Base-by-base conservation (phyloP, 2,888 invertebrate genomes). In the Eurytoma adleriae region DNA sequence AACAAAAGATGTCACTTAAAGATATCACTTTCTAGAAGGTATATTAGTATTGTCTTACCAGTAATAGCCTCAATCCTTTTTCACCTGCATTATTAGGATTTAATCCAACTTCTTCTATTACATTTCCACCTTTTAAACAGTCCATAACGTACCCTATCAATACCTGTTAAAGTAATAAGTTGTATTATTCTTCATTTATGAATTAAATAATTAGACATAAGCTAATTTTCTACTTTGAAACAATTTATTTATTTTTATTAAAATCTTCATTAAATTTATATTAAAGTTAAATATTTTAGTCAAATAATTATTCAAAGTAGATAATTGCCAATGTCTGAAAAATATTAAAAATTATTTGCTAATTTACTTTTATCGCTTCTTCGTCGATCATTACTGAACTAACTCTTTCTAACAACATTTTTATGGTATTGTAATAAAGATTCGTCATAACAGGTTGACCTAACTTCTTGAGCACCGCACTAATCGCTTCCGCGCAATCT, bases 311-410 rank as follows among this genome's bases (percentile, higher is more conserved):
- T 24, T 24, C 24, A 24, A 2, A 24, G 24, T 24, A 24, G 24
- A 24, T 24, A 24, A 24, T 24, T 24, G 24, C 24, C 24, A n/a
- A 56, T 30, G 27, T 18, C 10, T 27, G 16, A 50, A 70, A 50
- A 10, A 77, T 24, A 24, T 24, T 24, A 24, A 14, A 20, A 50
- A 16, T 59, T 50, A 7, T 40, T 54, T 54, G 3, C 16, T 5
- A 30, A 16, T 83, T 85, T 87, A 96, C 94, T 83, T 95, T 94
- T 85, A 98, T 93, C 0, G 98, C 96, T 83, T 96, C 95, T 86
- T 95, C 95, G 90, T 99, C 99, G 14, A 99, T 96, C 96, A 99
- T 97, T 5, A 99, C 98, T 0, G 98, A 98, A 83, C 98, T 98
- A 16, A 98, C 96, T 79, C 99, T 93, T 91, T 99, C 99, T 78